Conservation (phyloP, 2,797 vertebrate genomes). For the Megalops cyprinoides region DNA sequence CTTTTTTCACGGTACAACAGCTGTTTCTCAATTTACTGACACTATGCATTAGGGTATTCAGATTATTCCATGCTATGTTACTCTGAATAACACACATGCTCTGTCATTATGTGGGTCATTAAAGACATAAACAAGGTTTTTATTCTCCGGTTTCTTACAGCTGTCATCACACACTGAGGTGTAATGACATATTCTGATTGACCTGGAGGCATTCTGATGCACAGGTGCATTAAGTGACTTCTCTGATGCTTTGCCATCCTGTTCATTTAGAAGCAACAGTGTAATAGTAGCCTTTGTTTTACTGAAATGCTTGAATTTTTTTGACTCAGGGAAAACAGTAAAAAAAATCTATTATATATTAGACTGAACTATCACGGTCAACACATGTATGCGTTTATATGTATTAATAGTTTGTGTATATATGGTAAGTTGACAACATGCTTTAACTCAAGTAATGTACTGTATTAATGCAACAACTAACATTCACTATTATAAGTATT, state of each 20-base stretch:
- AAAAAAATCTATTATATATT: no score
- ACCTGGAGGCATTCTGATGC: slow-evolving; percentile 69
- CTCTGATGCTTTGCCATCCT: slow-evolving; percentile 54
- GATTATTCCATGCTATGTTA: slow-evolving; percentile 78
- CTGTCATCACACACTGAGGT: slow-evolving; percentile 82
- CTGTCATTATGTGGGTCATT: slow-evolving; percentile 81
- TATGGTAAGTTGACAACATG: no score
- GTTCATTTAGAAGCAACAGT: not conserved
- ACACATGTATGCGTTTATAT: no score
- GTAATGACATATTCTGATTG: slow-evolving; percentile 77
- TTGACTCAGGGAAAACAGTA: slow-evolving; percentile 67
- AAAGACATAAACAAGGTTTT: slow-evolving; percentile 79
- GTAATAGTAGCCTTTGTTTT: slow-evolving; percentile 26
- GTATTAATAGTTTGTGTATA: no score
- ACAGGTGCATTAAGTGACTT: slow-evolving; percentile 72
- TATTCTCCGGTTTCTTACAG: slow-evolving; percentile 74
- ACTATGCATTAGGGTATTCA: slow-evolving; percentile 74
- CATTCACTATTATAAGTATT: no score
- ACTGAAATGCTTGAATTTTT: slow-evolving; percentile 63
- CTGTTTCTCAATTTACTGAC: slow-evolving; percentile 84
- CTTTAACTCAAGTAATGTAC: no score
- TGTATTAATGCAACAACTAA: no score
- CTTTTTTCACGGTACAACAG: slow-evolving; percentile 77
- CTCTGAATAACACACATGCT: slow-evolving; percentile 80
- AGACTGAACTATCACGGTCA: no score